phyloP scores from a whole-genome alignment of 2,113 vertebrate species.

The Gasterosteus aculeatus region DNA sequence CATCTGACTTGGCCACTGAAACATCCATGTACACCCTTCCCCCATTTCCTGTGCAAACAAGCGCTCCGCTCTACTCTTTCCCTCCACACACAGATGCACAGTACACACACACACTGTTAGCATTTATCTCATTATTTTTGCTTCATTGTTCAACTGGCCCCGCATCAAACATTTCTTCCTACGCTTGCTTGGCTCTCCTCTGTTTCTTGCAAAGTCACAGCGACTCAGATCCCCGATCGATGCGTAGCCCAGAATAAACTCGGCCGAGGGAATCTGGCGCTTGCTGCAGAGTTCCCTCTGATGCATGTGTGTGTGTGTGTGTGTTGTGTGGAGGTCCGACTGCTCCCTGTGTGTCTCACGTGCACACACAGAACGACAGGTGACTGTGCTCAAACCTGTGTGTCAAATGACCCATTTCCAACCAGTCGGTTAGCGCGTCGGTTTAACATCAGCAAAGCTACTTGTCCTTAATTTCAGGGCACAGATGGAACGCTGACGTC shows the following conservation, averaged over 20 bases:
- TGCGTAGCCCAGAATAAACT: slow-evolving; percentile 52
- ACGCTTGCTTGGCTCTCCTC: not conserved
- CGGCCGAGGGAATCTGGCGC: slow-evolving; percentile 23
- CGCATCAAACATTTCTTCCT: not conserved
- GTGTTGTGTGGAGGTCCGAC: not conserved
- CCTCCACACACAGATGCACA: not conserved
- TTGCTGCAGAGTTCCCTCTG: slow-evolving; percentile 32
- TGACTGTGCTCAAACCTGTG: slow-evolving; percentile 14
- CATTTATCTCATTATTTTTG: not conserved
- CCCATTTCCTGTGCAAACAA: slow-evolving; percentile 60
- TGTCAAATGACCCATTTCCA: slow-evolving; percentile 35
- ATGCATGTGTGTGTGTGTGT: not conserved
- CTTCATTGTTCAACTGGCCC: not conserved
- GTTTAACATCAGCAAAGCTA: slow-evolving; percentile 40
- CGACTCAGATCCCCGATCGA: slow-evolving; percentile 29
- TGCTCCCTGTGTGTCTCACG: not conserved
- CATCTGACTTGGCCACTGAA: slow-evolving; percentile 75
- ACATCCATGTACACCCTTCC: slow-evolving; percentile 64
- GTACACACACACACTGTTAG: not conserved
- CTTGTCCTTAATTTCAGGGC: slow-evolving; percentile 48
- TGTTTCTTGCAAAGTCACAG: slow-evolving; percentile 47
- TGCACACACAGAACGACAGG: not conserved
- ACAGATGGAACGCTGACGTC: slow-evolving; percentile 61
- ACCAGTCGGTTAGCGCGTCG: not conserved
- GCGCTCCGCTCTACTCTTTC: slow-evolving; percentile 34